phyloP scores from a whole-genome alignment of 2,797 vertebrate species.

The Syncerus caffer region DNA sequence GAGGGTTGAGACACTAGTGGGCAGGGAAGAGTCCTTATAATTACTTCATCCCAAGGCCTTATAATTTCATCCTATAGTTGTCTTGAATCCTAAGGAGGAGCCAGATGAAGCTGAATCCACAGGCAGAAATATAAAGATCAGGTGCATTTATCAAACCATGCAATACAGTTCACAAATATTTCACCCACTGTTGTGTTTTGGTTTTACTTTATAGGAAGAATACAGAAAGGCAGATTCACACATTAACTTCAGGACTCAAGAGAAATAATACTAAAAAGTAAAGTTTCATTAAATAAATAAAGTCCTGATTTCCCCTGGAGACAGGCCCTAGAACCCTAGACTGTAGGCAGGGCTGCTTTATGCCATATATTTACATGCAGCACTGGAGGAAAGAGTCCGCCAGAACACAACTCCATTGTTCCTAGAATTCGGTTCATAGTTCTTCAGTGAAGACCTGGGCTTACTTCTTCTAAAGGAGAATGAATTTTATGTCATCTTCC shows the following conservation, averaged over 20 bases:
- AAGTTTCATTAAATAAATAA: not conserved
- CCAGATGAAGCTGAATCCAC: not conserved
- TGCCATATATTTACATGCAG: not conserved
- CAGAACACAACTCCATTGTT: constrained; percentile 36
- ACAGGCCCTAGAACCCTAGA: not conserved
- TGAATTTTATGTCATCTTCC: constrained; percentile 64
- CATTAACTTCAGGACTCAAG: not conserved
- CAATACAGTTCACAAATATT: constrained; percentile 40
- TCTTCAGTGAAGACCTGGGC: constrained; percentile 51
- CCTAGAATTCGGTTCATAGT: constrained; percentile 53
- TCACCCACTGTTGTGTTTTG: not conserved
- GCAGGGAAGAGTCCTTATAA: not conserved
- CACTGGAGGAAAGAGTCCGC: not conserved
- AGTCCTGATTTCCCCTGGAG: not conserved
- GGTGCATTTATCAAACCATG: constrained; percentile 57
- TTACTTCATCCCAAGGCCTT: not conserved
- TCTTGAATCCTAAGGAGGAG: not conserved
- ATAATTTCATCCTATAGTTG: not conserved
- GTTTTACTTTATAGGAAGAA: not conserved
- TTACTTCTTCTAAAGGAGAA: constrained; percentile 69
- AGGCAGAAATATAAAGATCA: constrained; percentile 52
- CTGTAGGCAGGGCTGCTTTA: not conserved
- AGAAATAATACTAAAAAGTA: not conserved
- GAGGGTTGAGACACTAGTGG: too few species aligned
- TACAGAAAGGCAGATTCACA: not conserved